Percentiles rank a stretch among this genome's conserved stretches.
phyloP scores from a whole-genome alignment of 1,140 invertebrate genomes.

The Polypedilum vanderplanki region DNA sequence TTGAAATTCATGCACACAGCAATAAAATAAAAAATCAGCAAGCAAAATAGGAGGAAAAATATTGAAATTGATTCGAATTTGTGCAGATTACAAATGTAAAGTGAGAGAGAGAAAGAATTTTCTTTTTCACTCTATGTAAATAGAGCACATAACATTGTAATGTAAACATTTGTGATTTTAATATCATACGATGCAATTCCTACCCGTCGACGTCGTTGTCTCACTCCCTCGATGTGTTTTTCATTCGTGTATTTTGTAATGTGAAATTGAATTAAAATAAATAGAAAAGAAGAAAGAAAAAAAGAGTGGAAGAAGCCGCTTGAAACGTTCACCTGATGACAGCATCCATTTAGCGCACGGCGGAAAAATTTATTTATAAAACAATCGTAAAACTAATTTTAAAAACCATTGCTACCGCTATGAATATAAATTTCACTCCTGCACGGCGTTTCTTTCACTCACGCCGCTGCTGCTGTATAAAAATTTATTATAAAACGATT shows the following conservation, averaged over 20 bases:
- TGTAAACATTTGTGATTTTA: slow-evolving; percentile 19
- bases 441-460: no score
- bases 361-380: slow-evolving; percentile 26
- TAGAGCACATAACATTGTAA: slow-evolving; percentile 5
- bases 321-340: slow-evolving; percentile 20
- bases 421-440: not conserved
- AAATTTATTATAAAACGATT: no score
- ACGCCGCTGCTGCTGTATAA: no score
- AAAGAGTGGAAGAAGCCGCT: not conserved
- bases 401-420: not conserved
- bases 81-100: not conserved
- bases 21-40: not conserved
- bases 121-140: not conserved
- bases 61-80: slow-evolving; percentile 13
- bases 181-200: not conserved
- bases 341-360: slow-evolving; percentile 25
- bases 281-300: not conserved
- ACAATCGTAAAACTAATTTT: slow-evolving; percentile 26
- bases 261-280: not conserved
- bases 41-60: not conserved
- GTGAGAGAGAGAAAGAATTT: not conserved
- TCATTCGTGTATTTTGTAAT: no score
- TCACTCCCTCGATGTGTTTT: no score
- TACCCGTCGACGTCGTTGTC: no score
- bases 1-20: not conserved